Evolutionary conservation across 92 coral and sea anemone genomes (phyloP).

Genomic region (Porites evermanni): DNA sequence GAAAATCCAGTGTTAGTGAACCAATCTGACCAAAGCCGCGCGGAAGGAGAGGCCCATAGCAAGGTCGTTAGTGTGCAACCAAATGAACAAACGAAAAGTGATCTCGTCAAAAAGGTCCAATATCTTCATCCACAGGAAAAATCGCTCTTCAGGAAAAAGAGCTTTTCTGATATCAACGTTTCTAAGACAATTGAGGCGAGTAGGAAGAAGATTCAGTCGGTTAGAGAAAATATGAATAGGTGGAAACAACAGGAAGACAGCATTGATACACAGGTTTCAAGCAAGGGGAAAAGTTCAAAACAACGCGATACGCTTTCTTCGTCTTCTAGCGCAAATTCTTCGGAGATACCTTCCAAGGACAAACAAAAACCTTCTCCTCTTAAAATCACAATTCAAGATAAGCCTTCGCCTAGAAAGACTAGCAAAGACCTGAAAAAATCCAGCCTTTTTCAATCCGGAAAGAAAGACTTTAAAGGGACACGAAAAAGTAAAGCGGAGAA

Average conservation of each 20-base stretch:
- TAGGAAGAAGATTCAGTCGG: constrained; percentile 74
- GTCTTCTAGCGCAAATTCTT: neutral
- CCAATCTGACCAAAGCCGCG: neutral
- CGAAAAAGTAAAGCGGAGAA: constrained; percentile 14
- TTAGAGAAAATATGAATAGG: constrained; percentile 74
- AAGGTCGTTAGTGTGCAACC: neutral
- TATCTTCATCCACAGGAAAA: constrained; percentile 60
- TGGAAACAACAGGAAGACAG: constrained; percentile 61
- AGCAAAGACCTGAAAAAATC: constrained; percentile 73
- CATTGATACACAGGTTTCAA: neutral
- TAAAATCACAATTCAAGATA: constrained; percentile 39
- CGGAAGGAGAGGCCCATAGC: neutral
- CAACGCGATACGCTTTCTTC: neutral
- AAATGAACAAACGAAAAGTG: constrained; percentile 46
- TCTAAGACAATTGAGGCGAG: constrained; percentile 73
- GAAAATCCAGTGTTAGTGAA: neutral
- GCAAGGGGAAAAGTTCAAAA: neutral
- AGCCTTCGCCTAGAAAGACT: constrained; percentile 48
- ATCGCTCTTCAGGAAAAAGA: constrained; percentile 49
- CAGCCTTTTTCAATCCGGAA: constrained; percentile 46
- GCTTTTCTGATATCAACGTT: constrained; percentile 72
- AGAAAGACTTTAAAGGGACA: constrained; percentile 20
- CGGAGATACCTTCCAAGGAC: neutral
- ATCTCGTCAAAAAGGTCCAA: constrained; percentile 57
- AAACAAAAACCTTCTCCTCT: constrained; percentile 5